These are phyloP conservation scores for Gymnogyps californianus DNA, from an alignment of 2,113 vertebrate species.

Conservation along the genomic window DNA sequence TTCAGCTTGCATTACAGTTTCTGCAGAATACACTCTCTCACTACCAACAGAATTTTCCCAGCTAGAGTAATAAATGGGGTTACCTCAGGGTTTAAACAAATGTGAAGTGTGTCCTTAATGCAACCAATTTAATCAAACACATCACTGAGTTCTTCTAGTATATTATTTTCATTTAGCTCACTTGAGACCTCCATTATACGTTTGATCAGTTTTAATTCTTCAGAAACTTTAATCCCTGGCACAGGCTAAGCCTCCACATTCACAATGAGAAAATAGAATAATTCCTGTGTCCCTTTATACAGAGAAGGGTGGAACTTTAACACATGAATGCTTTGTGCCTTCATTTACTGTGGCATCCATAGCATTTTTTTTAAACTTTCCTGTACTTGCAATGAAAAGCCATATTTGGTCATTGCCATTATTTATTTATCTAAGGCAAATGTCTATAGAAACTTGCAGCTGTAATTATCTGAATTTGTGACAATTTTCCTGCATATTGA, in stretches of 20 bases:
- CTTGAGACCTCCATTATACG: background rate
- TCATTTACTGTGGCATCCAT: background rate
- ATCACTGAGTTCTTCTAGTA: conserved; percentile 9
- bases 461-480: background rate
- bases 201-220: conserved; percentile 59
- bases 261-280: background rate
- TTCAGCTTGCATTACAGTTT: conserved; percentile 5
- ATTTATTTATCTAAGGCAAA: background rate
- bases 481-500: background rate
- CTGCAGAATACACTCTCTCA: background rate
- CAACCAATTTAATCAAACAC: conserved; percentile 58
- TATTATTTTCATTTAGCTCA: conserved; percentile 50
- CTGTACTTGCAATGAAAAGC: background rate
- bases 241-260: background rate
- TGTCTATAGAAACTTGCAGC: background rate
- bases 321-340: background rate
- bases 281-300: background rate
- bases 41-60: background rate
- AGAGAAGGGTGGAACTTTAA: background rate
- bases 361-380: background rate
- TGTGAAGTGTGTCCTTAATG: conserved; percentile 32
- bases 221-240: conserved; percentile 1
- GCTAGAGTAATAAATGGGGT: conserved; percentile 8
- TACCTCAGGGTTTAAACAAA: conserved; percentile 45
- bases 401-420: background rate